Evolutionary conservation across 92 coral and sea anemone species (phyloP).

Genomic region (Diadumene lineata): DNA sequence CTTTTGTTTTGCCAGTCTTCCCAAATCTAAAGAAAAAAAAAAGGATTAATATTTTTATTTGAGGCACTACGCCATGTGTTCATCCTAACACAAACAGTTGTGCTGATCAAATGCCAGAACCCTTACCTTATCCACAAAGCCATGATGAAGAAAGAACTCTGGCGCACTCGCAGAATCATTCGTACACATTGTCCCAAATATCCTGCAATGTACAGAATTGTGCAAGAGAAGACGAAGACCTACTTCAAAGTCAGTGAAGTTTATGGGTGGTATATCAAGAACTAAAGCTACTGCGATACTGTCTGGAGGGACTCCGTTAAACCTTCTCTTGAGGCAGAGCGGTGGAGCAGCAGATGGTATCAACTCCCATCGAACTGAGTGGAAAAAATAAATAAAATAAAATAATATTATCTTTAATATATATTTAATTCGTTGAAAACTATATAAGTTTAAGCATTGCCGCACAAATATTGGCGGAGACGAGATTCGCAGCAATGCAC

Average conservation of each 20-base stretch:
- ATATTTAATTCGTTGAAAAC: too few species aligned
- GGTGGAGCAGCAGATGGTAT: slow-evolving; percentile 50
- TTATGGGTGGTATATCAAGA: slow-evolving; percentile 33
- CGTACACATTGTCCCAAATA: slow-evolving; percentile 84
- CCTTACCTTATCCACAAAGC: slow-evolving; percentile 82
- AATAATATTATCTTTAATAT: too few species aligned
- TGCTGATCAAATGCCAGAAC: too few species aligned
- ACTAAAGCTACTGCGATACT: slow-evolving; percentile 54
- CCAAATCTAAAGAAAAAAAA: slow-evolving; percentile 41
- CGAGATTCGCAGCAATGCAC: too few species aligned
- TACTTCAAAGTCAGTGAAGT: slow-evolving; percentile 62
- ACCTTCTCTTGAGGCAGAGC: slow-evolving; percentile 65
- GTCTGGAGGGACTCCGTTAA: slow-evolving; percentile 84
- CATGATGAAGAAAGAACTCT: slow-evolving; percentile 91
- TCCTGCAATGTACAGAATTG: slow-evolving; percentile 71
- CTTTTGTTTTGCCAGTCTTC: slow-evolving; percentile 72
- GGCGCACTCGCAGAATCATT: slow-evolving; percentile 85
- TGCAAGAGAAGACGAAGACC: slow-evolving; percentile 58
- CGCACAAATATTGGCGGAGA: too few species aligned
- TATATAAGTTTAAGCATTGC: too few species aligned
- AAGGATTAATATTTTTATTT: too few species aligned
- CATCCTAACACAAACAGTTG: too few species aligned
- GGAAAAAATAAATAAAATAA: too few species aligned
- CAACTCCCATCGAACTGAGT: slow-evolving; percentile 37
- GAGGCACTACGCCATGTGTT: too few species aligned